Conservation (phyloP, 1,140 invertebrate species). For the Habropoda laboriosa region DNA sequence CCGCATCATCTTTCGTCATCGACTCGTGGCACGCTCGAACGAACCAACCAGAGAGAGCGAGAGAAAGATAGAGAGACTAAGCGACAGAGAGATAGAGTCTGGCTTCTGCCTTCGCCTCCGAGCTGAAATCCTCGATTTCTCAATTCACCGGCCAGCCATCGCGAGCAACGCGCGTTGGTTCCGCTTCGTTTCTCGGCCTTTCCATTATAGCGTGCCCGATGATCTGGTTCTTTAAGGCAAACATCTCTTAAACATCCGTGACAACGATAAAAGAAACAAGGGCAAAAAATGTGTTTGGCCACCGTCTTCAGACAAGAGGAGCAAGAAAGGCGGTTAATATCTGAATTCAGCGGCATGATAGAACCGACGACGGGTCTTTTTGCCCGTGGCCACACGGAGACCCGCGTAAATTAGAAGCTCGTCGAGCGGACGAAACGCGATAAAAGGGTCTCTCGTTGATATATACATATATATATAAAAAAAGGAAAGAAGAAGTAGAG, state of each 20-base stretch:
- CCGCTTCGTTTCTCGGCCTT: neutral
- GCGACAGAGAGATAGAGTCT: too few species aligned
- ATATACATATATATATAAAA: too few species aligned
- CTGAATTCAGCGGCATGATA: neutral
- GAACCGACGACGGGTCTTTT: neutral
- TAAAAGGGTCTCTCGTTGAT: neutral
- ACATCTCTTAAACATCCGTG: neutral
- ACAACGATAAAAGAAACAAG: neutral
- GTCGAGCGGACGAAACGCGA: neutral
- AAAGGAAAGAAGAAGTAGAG: neutral
- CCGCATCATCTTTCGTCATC: neutral
- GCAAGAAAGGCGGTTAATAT: constrained; percentile 31
- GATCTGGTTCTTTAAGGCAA: neutral
- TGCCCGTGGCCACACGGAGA: neutral
- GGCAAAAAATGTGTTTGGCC: neutral
- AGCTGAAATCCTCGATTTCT: neutral
- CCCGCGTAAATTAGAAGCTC: constrained; percentile 17
- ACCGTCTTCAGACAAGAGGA: neutral
- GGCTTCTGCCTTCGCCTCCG: neutral
- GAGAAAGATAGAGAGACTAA: too few species aligned
- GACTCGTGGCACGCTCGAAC: neutral
- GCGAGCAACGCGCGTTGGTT: too few species aligned
- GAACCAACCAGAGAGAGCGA: neutral
- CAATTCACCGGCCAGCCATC: too few species aligned
- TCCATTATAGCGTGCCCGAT: neutral